These are phyloP conservation scores for Acrocephalus scirpaceus DNA, from an alignment of 2,797 vertebrate species.

Conservation along the genomic window DNA sequence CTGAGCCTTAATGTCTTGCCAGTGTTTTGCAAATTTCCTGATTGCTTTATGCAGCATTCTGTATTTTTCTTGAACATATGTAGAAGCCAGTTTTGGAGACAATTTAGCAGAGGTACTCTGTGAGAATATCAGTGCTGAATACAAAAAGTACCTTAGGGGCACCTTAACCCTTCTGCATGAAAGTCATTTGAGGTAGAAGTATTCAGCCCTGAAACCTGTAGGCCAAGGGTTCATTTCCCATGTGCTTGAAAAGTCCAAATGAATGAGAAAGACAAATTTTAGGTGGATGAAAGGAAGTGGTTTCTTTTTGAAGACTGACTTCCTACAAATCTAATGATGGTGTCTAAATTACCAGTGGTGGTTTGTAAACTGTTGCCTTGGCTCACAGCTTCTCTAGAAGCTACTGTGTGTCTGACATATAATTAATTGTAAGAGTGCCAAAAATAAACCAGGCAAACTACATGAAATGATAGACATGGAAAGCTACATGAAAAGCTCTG, in stretches of 20 bases:
- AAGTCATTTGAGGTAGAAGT: not conserved
- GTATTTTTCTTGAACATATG: not conserved
- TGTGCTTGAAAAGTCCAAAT: not conserved
- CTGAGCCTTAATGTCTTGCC: not conserved
- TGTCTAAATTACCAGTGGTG: not conserved
- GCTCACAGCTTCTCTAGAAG: not conserved
- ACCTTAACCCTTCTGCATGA: not conserved
- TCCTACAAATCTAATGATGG: not conserved
- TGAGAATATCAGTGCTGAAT: not conserved
- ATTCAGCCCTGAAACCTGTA: not conserved
- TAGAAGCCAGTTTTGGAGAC: not conserved
- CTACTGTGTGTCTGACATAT: not conserved
- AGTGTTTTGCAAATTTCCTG: not conserved
- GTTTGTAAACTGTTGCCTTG: not conserved
- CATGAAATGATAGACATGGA: not conserved
- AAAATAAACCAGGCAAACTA: not conserved
- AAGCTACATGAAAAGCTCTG: not conserved
- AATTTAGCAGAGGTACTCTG: not conserved
- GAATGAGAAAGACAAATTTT: not conserved
- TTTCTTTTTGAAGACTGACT: not conserved
- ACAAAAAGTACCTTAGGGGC: not conserved
- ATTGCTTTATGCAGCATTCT: not conserved
- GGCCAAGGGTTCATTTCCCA: not conserved
- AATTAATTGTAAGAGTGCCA: not conserved
- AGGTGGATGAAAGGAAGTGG: not conserved